A percentile compares a stretch with the other conserved stretches of the same genome.
phyloP scores from a whole-genome alignment of 2,888 invertebrate genomes.

The Vesta saturnalis region DNA sequence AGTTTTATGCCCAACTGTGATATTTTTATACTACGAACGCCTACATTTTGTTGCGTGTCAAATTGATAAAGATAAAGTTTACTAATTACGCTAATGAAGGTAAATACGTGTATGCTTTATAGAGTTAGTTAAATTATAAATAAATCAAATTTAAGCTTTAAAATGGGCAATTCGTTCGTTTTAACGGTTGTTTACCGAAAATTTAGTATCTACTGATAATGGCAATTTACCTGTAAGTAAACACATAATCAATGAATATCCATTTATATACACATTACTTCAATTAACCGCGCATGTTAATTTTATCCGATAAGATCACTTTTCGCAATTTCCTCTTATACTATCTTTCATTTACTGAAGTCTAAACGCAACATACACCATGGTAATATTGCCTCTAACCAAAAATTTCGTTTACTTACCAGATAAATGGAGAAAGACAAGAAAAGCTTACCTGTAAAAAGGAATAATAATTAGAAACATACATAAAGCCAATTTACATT shows the following conservation, averaged over 20 bases:
- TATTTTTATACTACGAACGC: neutral
- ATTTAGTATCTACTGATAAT: neutral
- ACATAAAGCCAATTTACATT: too few species aligned
- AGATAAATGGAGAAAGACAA: too few species aligned
- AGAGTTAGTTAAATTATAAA: conserved; percentile 9
- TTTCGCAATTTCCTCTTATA: too few species aligned
- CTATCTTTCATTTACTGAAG: too few species aligned
- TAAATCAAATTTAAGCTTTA: neutral
- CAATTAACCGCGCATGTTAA: neutral
- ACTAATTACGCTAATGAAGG: conserved; percentile 7
- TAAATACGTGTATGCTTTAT: neutral
- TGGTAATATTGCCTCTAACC: too few species aligned
- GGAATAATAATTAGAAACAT: too few species aligned
- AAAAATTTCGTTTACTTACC: too few species aligned
- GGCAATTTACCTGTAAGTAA: neutral
- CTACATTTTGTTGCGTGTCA: neutral
- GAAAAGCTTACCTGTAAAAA: too few species aligned
- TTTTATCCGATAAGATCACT: neutral
- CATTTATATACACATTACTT: neutral
- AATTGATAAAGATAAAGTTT: neutral
- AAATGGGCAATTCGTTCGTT: neutral
- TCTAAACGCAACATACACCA: too few species aligned
- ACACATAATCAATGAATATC: neutral
- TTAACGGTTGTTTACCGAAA: neutral
- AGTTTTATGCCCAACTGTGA: neutral